Evolutionary conservation across 2,113 vertebrate species (phyloP).

Genomic region (Atlantisia rogersi): DNA sequence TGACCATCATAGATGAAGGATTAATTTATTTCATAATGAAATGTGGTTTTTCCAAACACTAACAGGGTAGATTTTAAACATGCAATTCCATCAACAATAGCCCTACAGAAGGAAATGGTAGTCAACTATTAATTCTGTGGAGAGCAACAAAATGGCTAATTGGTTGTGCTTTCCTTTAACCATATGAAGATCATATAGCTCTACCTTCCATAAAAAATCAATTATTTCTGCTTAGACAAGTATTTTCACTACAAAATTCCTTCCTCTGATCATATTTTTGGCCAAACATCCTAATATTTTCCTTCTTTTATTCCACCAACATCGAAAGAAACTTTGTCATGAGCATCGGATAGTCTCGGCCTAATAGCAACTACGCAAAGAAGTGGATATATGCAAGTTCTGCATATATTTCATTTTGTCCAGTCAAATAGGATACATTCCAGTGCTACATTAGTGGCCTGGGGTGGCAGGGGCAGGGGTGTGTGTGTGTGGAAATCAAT

Average conservation of each 20-base stretch:
- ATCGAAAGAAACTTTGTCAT: background rate
- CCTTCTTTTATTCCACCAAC: background rate
- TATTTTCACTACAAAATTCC: background rate
- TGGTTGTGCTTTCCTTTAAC: background rate
- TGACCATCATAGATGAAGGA: conserved; percentile 16
- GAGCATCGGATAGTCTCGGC: background rate
- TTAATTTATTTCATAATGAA: conserved; percentile 35
- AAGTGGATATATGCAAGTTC: background rate
- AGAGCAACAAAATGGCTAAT: conserved; percentile 12
- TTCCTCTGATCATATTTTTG: background rate
- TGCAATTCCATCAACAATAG: background rate
- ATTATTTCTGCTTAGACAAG: background rate
- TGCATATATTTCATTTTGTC: conserved; percentile 24
- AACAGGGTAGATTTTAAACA: background rate
- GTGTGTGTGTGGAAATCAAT: background rate
- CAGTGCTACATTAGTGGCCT: conserved; percentile 2
- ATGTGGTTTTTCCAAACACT: conserved; percentile 22
- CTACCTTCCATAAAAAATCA: background rate
- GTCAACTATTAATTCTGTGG: background rate
- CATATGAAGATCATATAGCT: background rate
- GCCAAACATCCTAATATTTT: background rate
- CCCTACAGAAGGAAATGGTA: background rate
- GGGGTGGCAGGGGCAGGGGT: too few relatives aligned
- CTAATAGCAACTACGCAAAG: background rate
- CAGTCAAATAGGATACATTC: conserved; percentile 34